phyloP scores from a whole-genome alignment of 2,888 invertebrate species.

The Drosophila paracracens region DNA sequence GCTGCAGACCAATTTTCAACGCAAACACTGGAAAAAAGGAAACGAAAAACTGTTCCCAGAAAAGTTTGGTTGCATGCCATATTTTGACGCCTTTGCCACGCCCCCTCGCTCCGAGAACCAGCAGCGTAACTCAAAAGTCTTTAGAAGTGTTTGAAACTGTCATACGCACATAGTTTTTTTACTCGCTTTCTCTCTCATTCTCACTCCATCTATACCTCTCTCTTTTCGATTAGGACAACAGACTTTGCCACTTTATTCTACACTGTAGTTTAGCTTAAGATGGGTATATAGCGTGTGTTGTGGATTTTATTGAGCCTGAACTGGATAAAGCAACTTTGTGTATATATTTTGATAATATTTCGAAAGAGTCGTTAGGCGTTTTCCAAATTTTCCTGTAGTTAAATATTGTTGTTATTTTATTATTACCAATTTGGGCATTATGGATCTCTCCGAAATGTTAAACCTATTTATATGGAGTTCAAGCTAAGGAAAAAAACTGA shows the following conservation, averaged over 20 bases:
- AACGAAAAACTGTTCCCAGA: not conserved
- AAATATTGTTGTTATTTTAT: not conserved
- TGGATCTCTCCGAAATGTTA: not conserved
- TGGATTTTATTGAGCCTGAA: not conserved
- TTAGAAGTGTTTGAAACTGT: slow-evolving; percentile 74
- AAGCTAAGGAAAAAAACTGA: not conserved
- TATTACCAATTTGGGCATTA: not conserved
- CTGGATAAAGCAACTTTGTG: not conserved
- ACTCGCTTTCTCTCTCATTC: not conserved
- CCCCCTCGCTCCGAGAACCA: slow-evolving; percentile 20
- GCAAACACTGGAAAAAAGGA: not conserved
- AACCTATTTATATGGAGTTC: not conserved
- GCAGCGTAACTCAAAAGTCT: slow-evolving; percentile 63
- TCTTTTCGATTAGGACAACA: slow-evolving; percentile 36
- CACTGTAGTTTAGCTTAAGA: not conserved
- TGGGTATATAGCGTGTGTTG: slow-evolving; percentile 1
- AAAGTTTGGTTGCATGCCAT: slow-evolving; percentile 40
- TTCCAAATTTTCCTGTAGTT: not conserved
- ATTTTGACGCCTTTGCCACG: slow-evolving; percentile 37
- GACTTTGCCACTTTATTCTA: slow-evolving; percentile 59
- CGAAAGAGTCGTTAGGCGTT: rapidly evolving
- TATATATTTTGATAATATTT: not conserved
- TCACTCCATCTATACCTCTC: slow-evolving; percentile 4
- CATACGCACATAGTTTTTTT: slow-evolving; percentile 66
- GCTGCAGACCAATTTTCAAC: slow-evolving; percentile 36